Percentiles rank a stretch among this genome's conserved stretches.
These are phyloP conservation scores for Sebastes alutus DNA, from an alignment of 2,797 vertebrate species.

Conservation along the genomic window DNA sequence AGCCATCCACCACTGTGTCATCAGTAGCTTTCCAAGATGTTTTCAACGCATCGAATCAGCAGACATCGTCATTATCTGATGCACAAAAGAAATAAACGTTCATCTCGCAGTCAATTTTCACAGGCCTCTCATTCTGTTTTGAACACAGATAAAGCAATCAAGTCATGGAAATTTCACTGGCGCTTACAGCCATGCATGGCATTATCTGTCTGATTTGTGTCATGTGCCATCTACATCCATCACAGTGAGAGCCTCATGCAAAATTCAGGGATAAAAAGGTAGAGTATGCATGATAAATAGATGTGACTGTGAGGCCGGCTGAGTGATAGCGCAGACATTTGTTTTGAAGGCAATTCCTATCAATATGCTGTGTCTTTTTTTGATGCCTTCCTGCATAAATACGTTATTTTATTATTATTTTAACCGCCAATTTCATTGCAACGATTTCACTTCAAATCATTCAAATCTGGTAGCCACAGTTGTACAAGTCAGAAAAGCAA, in stretches of 20 bases:
- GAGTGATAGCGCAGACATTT: background rate
- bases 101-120: constrained; percentile 7
- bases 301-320: background rate
- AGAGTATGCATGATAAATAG: constrained; percentile 1
- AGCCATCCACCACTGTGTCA: background rate
- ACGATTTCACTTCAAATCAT: background rate
- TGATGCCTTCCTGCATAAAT: background rate
- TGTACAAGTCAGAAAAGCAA: background rate
- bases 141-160: background rate
- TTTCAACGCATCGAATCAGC: background rate
- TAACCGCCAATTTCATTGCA: background rate
- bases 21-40: background rate
- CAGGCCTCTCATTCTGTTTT: background rate
- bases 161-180: background rate
- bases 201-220: constrained; percentile 33
- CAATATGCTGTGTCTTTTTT: background rate
- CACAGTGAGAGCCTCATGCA: constrained; percentile 24
- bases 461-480: background rate
- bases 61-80: background rate
- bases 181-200: background rate
- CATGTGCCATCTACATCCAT: constrained; percentile 12
- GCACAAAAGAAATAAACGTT: background rate
- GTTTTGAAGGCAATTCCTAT: background rate
- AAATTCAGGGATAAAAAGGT: constrained; percentile 18
- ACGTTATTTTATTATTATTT: background rate